phyloP scores from a whole-genome alignment of 2,797 vertebrate genomes.

The Mormyrus hasselquistii region DNA sequence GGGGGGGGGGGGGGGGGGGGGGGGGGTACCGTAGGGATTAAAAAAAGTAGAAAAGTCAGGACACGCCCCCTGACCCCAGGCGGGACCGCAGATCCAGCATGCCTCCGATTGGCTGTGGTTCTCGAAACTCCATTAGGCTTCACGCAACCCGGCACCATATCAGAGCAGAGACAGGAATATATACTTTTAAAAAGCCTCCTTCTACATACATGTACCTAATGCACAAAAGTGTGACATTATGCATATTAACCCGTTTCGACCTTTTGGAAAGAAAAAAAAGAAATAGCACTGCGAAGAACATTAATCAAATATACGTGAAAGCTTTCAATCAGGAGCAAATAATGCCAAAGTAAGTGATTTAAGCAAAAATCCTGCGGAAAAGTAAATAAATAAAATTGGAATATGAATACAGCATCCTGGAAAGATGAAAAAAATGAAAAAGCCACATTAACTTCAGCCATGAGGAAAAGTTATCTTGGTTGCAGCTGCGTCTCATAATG shows the following conservation, averaged over 20 bases:
- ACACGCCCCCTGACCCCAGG: neutral
- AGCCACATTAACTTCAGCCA: neutral
- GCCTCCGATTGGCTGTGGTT: neutral
- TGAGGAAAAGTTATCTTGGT: neutral
- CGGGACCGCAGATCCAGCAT: neutral
- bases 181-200: neutral
- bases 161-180: neutral
- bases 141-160: neutral
- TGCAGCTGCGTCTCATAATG: neutral
- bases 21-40: neutral
- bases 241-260: neutral
- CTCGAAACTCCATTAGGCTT: neutral
- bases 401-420: neutral
- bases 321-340: neutral
- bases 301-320: neutral
- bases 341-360: neutral
- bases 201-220: neutral
- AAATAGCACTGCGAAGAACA: neutral
- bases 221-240: neutral
- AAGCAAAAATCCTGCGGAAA: neutral
- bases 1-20: neutral
- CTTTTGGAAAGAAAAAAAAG: neutral
- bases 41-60: neutral
- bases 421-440: neutral
- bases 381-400: neutral